Evolutionary conservation across 2,113 vertebrate species (phyloP).

Genomic region (Percopsis transmontana): DNA sequence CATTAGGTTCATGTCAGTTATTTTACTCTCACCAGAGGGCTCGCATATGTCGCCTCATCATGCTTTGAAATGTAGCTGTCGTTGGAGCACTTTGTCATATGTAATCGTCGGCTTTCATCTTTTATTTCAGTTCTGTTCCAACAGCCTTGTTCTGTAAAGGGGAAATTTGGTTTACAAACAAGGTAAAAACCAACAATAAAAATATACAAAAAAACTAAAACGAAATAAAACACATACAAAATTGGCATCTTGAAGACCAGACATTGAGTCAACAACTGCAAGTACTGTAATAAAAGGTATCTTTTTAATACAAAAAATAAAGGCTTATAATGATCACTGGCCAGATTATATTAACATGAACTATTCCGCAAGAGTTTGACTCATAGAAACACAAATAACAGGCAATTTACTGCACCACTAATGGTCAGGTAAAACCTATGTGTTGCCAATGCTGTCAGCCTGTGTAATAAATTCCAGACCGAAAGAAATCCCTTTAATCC

Average conservation of each 20-base stretch:
- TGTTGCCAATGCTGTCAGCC: constrained; percentile 16
- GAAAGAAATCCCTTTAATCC: constrained; percentile 36
- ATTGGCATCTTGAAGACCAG: neutral
- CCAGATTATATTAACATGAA: no score
- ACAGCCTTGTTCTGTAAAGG: constrained; percentile 11
- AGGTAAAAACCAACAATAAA: constrained; percentile 12
- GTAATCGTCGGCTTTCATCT: constrained; percentile 2
- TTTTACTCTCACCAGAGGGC: constrained; percentile 50
- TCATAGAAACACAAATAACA: no score
- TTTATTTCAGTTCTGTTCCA: neutral
- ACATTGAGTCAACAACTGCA: constrained; percentile 6
- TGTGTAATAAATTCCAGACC: constrained; percentile 22
- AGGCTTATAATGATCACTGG: no score
- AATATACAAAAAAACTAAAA: no score
- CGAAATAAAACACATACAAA: neutral
- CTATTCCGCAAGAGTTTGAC: no score
- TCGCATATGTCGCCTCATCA: constrained; percentile 51
- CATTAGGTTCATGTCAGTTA: constrained; percentile 59
- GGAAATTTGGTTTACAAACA: constrained; percentile 21
- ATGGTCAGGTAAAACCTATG: neutral
- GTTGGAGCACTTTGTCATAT: constrained; percentile 9
- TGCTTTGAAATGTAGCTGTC: constrained; percentile 39
- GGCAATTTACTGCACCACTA: no score
- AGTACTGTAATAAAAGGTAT: no score
- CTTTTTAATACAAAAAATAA: no score